Evolutionary conservation across 1,140 invertebrate genomes (phyloP).

Genomic region (Aphelinus certus): DNA sequence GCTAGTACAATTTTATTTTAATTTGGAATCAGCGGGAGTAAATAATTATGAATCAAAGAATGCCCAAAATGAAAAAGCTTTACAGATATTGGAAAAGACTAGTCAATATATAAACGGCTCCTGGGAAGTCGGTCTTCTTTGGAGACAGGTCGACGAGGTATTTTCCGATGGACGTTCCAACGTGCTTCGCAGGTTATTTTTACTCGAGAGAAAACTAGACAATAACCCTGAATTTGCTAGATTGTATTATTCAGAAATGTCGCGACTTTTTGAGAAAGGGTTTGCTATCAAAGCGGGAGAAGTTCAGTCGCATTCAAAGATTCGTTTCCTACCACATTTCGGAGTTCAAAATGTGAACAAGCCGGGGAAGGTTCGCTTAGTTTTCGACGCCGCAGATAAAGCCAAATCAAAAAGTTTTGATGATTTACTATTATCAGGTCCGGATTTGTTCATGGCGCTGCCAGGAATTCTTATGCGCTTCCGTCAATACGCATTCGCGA

Average conservation of each 20-base stretch:
- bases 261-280: slow-evolving; percentile 30
- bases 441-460: slow-evolving; percentile 5
- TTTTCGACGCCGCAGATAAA: slow-evolving; percentile 50
- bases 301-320: neutral
- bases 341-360: slow-evolving; percentile 48
- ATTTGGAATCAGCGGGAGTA: slow-evolving; percentile 1
- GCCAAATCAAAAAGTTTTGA: neutral
- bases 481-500: slow-evolving; percentile 1
- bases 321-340: slow-evolving; percentile 50
- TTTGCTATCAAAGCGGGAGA: slow-evolving; percentile 32
- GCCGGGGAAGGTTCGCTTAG: slow-evolving; percentile 44
- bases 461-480: slow-evolving; percentile 1
- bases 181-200: slow-evolving; percentile 9
- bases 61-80: neutral
- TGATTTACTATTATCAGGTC: slow-evolving; percentile 4
- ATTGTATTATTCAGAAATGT: slow-evolving; percentile 31
- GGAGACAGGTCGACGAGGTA: slow-evolving; percentile 5
- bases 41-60: neutral
- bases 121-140: slow-evolving; percentile 40
- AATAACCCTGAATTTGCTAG: slow-evolving; percentile 14
- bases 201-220: slow-evolving; percentile 30
- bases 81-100: slow-evolving; percentile 6
- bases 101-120: neutral
- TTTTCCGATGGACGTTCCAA: slow-evolving; percentile 11
- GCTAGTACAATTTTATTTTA: slow-evolving; percentile 9